Base-by-base conservation (phyloP, 1,140 invertebrate genomes). In the Cephus cinctus region DNA sequence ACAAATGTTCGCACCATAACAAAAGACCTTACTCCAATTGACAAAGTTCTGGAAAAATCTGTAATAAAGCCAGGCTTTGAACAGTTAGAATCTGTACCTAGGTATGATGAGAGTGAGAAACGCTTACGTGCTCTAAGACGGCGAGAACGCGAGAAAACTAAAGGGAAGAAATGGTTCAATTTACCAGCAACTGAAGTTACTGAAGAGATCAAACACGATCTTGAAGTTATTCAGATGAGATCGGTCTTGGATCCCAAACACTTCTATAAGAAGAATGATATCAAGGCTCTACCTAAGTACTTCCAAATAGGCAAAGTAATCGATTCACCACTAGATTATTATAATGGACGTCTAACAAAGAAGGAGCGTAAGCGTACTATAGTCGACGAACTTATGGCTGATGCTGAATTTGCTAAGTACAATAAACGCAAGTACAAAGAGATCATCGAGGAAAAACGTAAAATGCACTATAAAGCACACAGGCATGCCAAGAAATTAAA, bases 231-330 rank as follows among this genome's bases (percentile, higher is more conserved):
- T 1, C 86, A 91, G 75, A 96, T 98, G 93, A 83, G 96, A 65
- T 88, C 89, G n/a, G 89, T 84, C 4, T 75, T 98, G 2, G 89
- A 98, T 79, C 88, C 92, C 0, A 96, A 96, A 72, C 85, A 85
- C 43, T 97, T 97, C 65, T 98, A 96, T 73, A 97, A 96, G 70
- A 90, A 90, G 55, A 94, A 92, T 71, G 92, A 95, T 67, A 79
- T 88, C 25, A 87, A 90, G 76, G 83, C 82, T 1, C 62, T 94
- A 21, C 93, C 94, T 0, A 97, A 96, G 79, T 96, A 92, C 68
- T 97, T 98, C 69, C 68, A 89, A 80, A 78, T 91, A 59, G 89
- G 89, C 21, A 84, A 83, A 64, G 84, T 91, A 19, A 65, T 88
- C 62, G 86, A 89, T 70, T 83, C 85, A 12, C 78, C 86, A 11